Conservation (phyloP, 1,140 invertebrate genomes). For the Colletes gigas region DNA sequence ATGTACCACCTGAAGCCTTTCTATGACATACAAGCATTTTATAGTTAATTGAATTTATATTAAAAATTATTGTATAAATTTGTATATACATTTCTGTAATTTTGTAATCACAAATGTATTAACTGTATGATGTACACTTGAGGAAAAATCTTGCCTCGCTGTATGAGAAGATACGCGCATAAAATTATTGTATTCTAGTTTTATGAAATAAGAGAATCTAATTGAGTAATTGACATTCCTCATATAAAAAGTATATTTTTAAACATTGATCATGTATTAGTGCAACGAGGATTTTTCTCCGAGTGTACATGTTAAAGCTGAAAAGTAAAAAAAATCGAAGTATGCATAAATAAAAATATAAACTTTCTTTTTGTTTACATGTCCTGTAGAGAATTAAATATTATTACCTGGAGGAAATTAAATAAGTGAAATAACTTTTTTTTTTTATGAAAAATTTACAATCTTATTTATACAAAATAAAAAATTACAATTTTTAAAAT, state of each 20-base stretch:
- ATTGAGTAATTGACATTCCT: too few species aligned
- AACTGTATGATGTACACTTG: not conserved
- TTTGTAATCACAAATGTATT: not conserved
- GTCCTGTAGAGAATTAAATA: too few species aligned
- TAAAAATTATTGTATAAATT: not conserved
- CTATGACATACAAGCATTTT: conserved; percentile 25
- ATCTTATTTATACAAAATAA: conserved; percentile 54
- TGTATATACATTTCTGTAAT: conserved; percentile 7
- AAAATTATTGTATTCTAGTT: too few species aligned
- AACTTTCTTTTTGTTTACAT: too few species aligned
- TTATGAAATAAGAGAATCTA: too few species aligned
- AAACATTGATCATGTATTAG: too few species aligned
- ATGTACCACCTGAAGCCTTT: conserved; percentile 75
- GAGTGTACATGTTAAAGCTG: too few species aligned
- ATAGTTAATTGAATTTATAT: not conserved
- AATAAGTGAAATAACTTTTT: conserved; percentile 12
- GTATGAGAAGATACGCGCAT: too few species aligned
- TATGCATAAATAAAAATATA: too few species aligned
- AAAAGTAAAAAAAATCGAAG: too few species aligned
- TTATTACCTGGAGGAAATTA: conserved; percentile 22
- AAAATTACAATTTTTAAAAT: conserved; percentile 46
- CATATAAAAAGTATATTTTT: too few species aligned
- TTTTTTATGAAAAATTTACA: conserved; percentile 46
- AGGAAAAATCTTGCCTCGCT: not conserved
- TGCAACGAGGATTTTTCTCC: too few species aligned